Evolutionary conservation across 2,888 invertebrate species (phyloP), one percentile per base, ranked within the genome.

Genomic region (Amphipoea lucens): DNA sequence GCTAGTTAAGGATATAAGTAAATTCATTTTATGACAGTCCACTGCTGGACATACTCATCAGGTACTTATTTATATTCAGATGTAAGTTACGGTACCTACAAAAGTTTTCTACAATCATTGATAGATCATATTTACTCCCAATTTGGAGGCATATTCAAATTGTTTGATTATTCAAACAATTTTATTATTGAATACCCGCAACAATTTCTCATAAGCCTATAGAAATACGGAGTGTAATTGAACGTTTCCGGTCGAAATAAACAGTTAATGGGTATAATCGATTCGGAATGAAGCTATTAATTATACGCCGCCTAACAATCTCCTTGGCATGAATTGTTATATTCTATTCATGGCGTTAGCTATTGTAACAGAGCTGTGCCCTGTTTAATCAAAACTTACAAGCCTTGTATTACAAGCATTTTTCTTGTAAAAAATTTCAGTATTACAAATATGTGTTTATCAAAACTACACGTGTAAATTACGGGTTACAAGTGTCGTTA

Each of bases 271-370:
- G 68, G 9, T 81, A 74, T 77, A 84, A 86, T 87, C 83, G 85
- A 72, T 84, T 71, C 75, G 67, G 72, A 84, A 82, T 86, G 66
- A 78, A 83, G 84, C 84, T 79, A 88, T 90, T 84, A 90, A 89
- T 88, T 86, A 85, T 77, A 86, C 71, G 74, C 74, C 67, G 77
- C 68, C 78, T 78, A 75, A 83, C 83, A 83, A 85, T 87, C 76
- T 80, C 77, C 76, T 76, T 78, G 82, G 80, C 79, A 72, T 48
- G 73, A 70, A 84, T 87, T 82, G 82, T 88, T 54, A 79, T 83
- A 63, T 62, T 77, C 45, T 65, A 78, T 81, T 83, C 76, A 80
- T 77, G 70, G 75, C 62, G 65, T 65, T 29, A 66, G 72, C 76
- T 74, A 80, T 85, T 86, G 83, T 85, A 82, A 72, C 57, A 70